phyloP scores from a whole-genome alignment of 2,888 invertebrate species.

The Andrena dorsata region DNA sequence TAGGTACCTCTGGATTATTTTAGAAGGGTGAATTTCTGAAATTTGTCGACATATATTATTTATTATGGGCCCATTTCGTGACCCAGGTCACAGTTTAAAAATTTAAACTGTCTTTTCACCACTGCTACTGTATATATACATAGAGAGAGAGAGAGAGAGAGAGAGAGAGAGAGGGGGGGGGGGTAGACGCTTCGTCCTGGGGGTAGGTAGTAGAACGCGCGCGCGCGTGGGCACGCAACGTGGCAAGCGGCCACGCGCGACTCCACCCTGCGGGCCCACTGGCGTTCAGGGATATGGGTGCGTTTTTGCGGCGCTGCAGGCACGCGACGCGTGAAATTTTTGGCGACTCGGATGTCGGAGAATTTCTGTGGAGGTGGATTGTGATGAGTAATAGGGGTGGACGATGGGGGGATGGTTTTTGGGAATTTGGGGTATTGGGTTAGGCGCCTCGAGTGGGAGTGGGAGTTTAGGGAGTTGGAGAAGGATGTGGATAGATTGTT shows the following conservation, averaged over 20 bases:
- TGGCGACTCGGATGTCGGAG: conserved; percentile 2
- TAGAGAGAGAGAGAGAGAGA: not conserved
- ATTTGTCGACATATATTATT: too few species aligned
- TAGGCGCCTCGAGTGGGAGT: not conserved
- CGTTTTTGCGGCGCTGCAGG: conserved; percentile 4
- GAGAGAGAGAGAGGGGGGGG: not conserved
- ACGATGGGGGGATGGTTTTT: not conserved
- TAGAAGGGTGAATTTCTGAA: too few species aligned
- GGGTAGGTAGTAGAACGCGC: not conserved
- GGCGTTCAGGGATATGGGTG: not conserved
- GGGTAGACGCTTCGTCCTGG: not conserved
- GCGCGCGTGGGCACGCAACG: conserved; percentile 10
- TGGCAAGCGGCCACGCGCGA: conserved; percentile 1
- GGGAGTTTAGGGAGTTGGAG: not conserved
- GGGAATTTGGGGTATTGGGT: not conserved
- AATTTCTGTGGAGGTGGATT: not conserved
- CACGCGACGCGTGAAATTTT: conserved; percentile 21
- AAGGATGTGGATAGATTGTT: not conserved
- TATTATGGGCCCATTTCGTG: too few species aligned
- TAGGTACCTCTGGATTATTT: too few species aligned
- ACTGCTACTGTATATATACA: too few species aligned
- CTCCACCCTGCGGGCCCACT: not conserved
- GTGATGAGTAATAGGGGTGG: not conserved
- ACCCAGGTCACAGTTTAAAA: too few species aligned
- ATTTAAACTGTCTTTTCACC: too few species aligned